Evolutionary conservation across 2,797 vertebrate genomes (phyloP), one percentile per base, ranked within the genome.

Genomic region (Hephaestus fuliginosus): DNA sequence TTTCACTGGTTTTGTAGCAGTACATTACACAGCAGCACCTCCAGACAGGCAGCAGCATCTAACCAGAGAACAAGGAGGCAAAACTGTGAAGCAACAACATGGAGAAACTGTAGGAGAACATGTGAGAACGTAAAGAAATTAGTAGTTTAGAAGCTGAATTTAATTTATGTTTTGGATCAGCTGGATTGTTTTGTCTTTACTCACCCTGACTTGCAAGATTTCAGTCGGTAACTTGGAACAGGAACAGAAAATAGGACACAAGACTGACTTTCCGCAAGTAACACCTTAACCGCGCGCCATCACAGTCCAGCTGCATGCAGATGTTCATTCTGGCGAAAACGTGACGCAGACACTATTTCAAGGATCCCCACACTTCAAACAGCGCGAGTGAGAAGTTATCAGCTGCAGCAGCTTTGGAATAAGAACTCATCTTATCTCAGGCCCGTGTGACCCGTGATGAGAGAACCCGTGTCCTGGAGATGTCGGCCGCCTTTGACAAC

Each of bases 391-490:
- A 71, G 67, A 81, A 69, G 7, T 70, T 56, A 1, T 28, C 25
- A 13, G 33, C 0, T n/a, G 65, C 15, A 51, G 11, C 22, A 70
- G 60, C 51, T 48, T 20, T 14, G 2, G 44, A 25, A 39, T 51
- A 43, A 41, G 78, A 68, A 30, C 22, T 9, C 15, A 5, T 46
- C 15, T 25, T 3, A 18, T 28, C n/a, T 14, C 10, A 25, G 15
- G 33, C n/a, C 53, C 17, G 7, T 0, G 25, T 30, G 78, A 67
- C 30, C 68, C 11, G 12, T 13, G 44, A 17, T 53, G 4, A 33
- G 44, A 51, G 58, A 49, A 33, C 74, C 73, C n/a, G 53, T 39
- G 82, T 87, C 74, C 70, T 17, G 70, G 52, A 75, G 64, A 80
- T 25, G 63, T 55, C 49, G 0, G 8, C 48, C 14, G 7, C 71